Conservation (phyloP, 2,888 invertebrate species). For the Siphonodentalium dalli region DNA sequence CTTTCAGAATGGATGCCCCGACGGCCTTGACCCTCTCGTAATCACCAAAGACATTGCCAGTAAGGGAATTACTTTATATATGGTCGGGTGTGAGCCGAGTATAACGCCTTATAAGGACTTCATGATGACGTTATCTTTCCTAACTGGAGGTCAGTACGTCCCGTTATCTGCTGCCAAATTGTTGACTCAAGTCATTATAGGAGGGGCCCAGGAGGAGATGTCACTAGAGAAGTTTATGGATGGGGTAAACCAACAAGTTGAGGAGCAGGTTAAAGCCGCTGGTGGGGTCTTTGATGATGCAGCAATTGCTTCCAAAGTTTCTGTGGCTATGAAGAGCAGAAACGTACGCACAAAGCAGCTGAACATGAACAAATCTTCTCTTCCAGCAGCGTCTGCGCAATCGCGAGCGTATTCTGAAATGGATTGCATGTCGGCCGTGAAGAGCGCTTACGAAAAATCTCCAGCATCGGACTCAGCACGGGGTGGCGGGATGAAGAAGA, state of each 20-base stretch:
- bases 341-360: slow-evolving; percentile 22
- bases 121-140: slow-evolving; percentile 43
- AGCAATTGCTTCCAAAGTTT: slow-evolving; percentile 11
- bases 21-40: slow-evolving; percentile 42
- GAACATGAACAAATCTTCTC: slow-evolving; percentile 9
- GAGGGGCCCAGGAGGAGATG: slow-evolving; percentile 50
- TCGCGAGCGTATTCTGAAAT: slow-evolving; percentile 13
- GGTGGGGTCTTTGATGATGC: slow-evolving; percentile 20
- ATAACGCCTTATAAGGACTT: slow-evolving; percentile 42
- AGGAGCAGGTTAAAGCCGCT: slow-evolving; percentile 20
- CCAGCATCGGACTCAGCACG: neutral
- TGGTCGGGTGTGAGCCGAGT: slow-evolving; percentile 45
- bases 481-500: too few relatives aligned
- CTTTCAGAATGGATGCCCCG: slow-evolving; percentile 47
- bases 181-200: slow-evolving; percentile 45
- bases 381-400: slow-evolving; percentile 2
- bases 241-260: slow-evolving; percentile 39
- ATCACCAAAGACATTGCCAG: slow-evolving; percentile 37
- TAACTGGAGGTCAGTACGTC: slow-evolving; percentile 53
- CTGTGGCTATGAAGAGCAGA: slow-evolving; percentile 14
- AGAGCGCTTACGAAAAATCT: neutral
- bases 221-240: slow-evolving; percentile 43
- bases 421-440: slow-evolving; percentile 1
- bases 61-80: slow-evolving; percentile 45
- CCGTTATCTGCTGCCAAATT: slow-evolving; percentile 39